A percentile compares a stretch with the other conserved stretches of the same genome.
These are phyloP conservation scores for Elephantulus edwardii DNA, from an alignment of 2,113 vertebrate genomes.

Conservation along the genomic window DNA sequence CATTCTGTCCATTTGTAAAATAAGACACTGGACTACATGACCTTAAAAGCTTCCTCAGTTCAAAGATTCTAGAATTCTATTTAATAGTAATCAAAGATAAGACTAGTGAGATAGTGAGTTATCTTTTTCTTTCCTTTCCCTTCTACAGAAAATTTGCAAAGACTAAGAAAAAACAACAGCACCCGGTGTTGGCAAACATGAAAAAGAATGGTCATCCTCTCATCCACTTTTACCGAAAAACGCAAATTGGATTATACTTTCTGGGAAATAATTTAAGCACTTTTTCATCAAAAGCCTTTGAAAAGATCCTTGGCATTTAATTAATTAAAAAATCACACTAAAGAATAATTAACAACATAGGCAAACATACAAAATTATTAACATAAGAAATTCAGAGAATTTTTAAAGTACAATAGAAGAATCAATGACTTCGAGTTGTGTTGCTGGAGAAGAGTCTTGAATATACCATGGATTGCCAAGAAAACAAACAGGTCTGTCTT, in stretches of 20 bases:
- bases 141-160: background rate
- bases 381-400: background rate
- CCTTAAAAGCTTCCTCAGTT: background rate
- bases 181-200: background rate
- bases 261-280: background rate
- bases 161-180: background rate
- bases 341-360: background rate
- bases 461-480: too few species aligned
- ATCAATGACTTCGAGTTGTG: too few species aligned
- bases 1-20: background rate
- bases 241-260: background rate
- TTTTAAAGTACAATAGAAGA: too few species aligned
- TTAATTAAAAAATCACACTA: background rate
- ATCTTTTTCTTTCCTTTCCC: background rate
- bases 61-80: background rate
- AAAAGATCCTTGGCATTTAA: background rate
- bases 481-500: too few species aligned
- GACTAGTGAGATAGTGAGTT: background rate
- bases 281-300: constrained; percentile 10
- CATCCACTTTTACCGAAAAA: background rate
- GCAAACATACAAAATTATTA: background rate
- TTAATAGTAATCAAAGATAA: background rate
- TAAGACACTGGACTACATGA: background rate
- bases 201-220: background rate
- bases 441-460: too few species aligned